phyloP scores from a whole-genome alignment of 2,797 vertebrate species.

The Hoplostethus mediterraneus region DNA sequence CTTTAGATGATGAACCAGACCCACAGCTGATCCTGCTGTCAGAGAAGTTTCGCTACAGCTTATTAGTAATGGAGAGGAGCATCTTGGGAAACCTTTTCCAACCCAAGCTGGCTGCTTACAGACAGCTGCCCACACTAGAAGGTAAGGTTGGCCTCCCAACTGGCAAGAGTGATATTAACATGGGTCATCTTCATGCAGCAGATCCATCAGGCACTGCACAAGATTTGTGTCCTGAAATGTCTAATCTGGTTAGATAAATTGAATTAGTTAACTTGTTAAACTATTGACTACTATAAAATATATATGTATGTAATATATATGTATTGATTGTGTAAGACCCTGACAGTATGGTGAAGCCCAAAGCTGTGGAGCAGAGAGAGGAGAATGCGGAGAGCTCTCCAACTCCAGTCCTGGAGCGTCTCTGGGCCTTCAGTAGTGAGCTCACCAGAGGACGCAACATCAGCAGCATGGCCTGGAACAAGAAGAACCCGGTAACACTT shows the following conservation, averaged over 20 bases:
- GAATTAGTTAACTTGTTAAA: neutral
- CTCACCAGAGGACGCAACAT: slow-evolving; percentile 84
- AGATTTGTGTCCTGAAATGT: neutral
- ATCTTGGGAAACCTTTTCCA: slow-evolving; percentile 89
- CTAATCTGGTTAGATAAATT: neutral
- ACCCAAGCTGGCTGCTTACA: slow-evolving; percentile 88
- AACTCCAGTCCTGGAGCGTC: slow-evolving; percentile 80
- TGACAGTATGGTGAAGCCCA: slow-evolving; percentile 8
- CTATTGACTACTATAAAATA: too few relatives aligned
- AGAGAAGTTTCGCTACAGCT: slow-evolving; percentile 84
- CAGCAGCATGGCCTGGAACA: slow-evolving; percentile 92
- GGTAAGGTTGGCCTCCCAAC: slow-evolving; percentile 36
- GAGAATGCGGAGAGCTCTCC: slow-evolving; percentile 16
- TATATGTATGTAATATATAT: neutral
- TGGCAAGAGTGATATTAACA: too few relatives aligned
- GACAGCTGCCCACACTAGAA: slow-evolving; percentile 84
- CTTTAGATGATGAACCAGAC: slow-evolving; percentile 64
- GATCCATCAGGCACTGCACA: neutral
- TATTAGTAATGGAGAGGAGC: slow-evolving; percentile 89
- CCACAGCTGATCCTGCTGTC: slow-evolving; percentile 81
- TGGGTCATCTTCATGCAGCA: too few relatives aligned
- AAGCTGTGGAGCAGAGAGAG: slow-evolving; percentile 41
- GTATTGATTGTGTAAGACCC: slow-evolving; percentile 65
- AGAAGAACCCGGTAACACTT: slow-evolving; percentile 85
- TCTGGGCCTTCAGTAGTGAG: slow-evolving; percentile 90